These are phyloP conservation scores for Uromys caudimaculatus DNA, from an alignment of 2,797 vertebrate species.

Conservation along the genomic window DNA sequence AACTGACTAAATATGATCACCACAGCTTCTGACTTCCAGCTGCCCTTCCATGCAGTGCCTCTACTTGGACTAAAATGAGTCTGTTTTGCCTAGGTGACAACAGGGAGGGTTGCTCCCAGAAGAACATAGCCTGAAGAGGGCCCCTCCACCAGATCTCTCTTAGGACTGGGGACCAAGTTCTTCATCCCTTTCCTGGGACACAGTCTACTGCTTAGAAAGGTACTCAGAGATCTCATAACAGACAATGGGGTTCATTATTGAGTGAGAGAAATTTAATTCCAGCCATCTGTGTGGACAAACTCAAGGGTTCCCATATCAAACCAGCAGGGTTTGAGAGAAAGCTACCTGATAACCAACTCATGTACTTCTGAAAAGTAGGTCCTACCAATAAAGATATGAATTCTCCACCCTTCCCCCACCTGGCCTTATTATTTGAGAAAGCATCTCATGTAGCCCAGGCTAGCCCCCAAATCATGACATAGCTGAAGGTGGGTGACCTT, in stretches of 20 bases:
- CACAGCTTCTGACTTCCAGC: neutral
- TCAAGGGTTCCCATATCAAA: constrained; percentile 1
- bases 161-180: neutral
- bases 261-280: constrained; percentile 54
- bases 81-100: neutral
- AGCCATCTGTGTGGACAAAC: constrained; percentile 24
- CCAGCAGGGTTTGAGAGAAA: constrained; percentile 28
- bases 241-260: neutral
- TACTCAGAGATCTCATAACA: neutral
- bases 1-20: constrained; percentile 5
- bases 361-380: constrained; percentile 45
- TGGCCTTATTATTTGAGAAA: neutral
- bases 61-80: neutral
- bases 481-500: neutral
- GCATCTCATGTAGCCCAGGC: neutral
- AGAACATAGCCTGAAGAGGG: neutral
- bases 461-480: neutral
- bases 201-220: neutral
- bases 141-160: constrained; percentile 16
- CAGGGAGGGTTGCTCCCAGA: neutral
- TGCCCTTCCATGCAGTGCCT: neutral
- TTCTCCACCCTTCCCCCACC: neutral
- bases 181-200: constrained; percentile 1
- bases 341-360: constrained; percentile 20
- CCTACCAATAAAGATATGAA: neutral